Evolutionary conservation across 2,113 vertebrate species (phyloP).

Genomic region (Oxyruncus cristatus): DNA sequence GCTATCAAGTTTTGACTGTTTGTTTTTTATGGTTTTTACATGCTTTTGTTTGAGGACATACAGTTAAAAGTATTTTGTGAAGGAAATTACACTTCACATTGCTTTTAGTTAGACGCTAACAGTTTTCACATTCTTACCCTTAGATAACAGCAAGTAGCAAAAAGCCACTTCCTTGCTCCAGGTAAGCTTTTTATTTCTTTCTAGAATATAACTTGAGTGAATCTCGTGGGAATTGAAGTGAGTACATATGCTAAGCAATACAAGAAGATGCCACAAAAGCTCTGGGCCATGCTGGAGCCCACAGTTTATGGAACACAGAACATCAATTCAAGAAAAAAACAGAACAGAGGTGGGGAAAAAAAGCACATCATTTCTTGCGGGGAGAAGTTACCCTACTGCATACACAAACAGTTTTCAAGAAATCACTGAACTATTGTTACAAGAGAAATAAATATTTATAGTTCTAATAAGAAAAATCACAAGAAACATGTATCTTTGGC

Average conservation of each 20-base stretch:
- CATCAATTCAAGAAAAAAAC: background rate
- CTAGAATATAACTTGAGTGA: background rate
- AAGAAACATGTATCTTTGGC: background rate
- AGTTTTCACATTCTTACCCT: background rate
- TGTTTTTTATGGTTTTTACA: background rate
- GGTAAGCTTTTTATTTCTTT: background rate
- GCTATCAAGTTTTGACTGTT: background rate
- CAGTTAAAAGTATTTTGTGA: background rate
- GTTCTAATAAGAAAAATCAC: background rate
- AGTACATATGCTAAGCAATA: background rate
- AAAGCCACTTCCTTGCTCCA: background rate
- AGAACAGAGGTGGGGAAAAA: background rate
- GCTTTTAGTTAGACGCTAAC: background rate
- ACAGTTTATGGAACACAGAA: background rate
- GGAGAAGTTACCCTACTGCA: background rate
- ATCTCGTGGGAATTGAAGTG: background rate
- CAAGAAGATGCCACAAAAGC: background rate
- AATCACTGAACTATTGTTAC: background rate
- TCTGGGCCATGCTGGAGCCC: background rate
- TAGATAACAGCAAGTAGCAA: background rate
- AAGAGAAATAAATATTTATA: background rate
- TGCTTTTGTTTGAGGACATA: background rate
- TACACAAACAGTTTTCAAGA: background rate
- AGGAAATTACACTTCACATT: background rate
- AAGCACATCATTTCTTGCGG: fast-evolving